Conservation (phyloP, 30 jellyfish, hydroid and myxozoan species). For the Turritopsis rubra region DNA sequence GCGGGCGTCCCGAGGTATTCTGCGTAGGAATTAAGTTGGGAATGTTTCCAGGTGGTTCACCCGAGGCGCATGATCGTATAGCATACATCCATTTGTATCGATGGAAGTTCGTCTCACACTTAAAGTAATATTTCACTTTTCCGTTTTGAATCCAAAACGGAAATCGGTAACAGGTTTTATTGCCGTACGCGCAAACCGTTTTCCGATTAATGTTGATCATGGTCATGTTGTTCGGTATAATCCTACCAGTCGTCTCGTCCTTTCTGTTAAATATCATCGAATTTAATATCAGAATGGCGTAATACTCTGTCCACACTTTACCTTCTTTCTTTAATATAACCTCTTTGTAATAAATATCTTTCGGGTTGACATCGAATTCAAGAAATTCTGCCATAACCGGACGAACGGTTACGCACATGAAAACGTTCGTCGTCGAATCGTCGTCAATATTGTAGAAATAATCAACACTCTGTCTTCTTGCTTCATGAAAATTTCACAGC, state of each 20-base stretch:
- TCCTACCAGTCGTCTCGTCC: slow-evolving; percentile 49
- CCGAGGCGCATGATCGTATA: slow-evolving; percentile 64
- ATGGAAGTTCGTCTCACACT: slow-evolving; percentile 92
- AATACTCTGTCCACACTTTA: slow-evolving; percentile 79
- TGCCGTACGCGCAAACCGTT: slow-evolving; percentile 50
- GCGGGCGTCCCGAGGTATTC: slow-evolving; percentile 4
- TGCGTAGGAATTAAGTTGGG: slow-evolving; percentile 79
- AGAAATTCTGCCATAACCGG: slow-evolving; percentile 6
- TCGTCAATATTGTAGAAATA: background rate
- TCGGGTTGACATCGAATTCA: slow-evolving; percentile 4
- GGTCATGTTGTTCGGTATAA: slow-evolving; percentile 62
- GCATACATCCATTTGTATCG: slow-evolving; percentile 96
- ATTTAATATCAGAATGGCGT: slow-evolving; percentile 62
- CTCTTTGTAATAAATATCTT: slow-evolving; percentile 56
- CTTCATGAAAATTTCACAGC: background rate
- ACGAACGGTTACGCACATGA: background rate
- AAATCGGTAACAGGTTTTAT: slow-evolving; percentile 82
- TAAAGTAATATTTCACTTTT: slow-evolving; percentile 50
- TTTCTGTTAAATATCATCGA: slow-evolving; percentile 46
- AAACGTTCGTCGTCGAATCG: background rate
- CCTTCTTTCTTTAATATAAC: slow-evolving; percentile 75
- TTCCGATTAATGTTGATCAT: slow-evolving; percentile 51
- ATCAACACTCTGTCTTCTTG: background rate
- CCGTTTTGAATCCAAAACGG: slow-evolving; percentile 79
- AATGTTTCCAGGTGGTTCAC: slow-evolving; percentile 81